Evolutionary conservation across 1,140 invertebrate species (phyloP).

Genomic region (Pseudobourletiella spinata): DNA sequence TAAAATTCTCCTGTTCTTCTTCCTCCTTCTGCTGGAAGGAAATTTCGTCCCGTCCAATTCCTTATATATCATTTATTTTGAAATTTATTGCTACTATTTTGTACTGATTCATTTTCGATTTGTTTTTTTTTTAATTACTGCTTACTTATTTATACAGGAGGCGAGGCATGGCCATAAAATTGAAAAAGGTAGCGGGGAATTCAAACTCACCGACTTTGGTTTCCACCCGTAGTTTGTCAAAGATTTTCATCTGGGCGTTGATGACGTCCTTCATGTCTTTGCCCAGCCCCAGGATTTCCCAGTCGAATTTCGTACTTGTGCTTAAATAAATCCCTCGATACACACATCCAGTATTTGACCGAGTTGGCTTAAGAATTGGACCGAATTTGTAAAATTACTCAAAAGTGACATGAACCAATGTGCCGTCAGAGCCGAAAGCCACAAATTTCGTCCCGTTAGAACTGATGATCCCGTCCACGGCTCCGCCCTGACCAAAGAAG

Average conservation of each 20-base stretch:
- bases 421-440: slow-evolving; percentile 21
- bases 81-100: too few species aligned
- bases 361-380: too few species aligned
- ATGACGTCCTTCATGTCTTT: slow-evolving; percentile 8
- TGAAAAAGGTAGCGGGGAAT: too few species aligned
- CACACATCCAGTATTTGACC: too few species aligned
- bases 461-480: slow-evolving; percentile 21
- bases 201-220: too few species aligned
- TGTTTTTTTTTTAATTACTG: too few species aligned
- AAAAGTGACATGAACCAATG: slow-evolving; percentile 18
- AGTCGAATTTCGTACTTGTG: slow-evolving; percentile 2
- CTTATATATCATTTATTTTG: too few species aligned
- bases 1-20: not conserved
- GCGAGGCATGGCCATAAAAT: too few species aligned
- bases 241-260: slow-evolving; percentile 4
- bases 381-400: too few species aligned
- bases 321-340: too few species aligned
- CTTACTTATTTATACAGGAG: too few species aligned
- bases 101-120: too few species aligned
- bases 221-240: not conserved
- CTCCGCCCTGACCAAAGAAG: slow-evolving; percentile 14
- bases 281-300: slow-evolving; percentile 9
- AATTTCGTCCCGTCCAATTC: not conserved
- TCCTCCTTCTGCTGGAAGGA: not conserved
- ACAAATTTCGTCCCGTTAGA: slow-evolving; percentile 26